These are phyloP conservation scores for Desoria tigrina DNA, from an alignment of 2,888 invertebrate species.

Conservation along the genomic window DNA sequence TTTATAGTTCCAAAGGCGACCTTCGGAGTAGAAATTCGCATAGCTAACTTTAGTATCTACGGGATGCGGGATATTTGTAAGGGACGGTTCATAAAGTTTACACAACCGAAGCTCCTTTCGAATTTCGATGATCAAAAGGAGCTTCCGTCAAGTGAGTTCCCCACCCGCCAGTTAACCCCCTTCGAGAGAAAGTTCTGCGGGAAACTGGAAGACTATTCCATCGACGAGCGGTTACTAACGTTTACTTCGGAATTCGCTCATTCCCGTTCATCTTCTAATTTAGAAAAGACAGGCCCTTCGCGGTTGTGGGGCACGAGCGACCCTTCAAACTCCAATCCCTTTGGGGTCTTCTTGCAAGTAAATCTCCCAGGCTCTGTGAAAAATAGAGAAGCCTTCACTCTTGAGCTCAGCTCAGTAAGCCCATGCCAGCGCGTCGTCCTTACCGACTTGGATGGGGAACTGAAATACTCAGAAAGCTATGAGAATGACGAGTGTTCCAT, in stretches of 20 bases:
- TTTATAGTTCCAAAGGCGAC: constrained; percentile 43
- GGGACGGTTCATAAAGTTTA: constrained; percentile 47
- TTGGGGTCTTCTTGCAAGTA: constrained; percentile 12
- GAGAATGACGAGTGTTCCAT: constrained; percentile 50
- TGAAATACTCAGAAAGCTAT: constrained; percentile 46
- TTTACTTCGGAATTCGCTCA: constrained; percentile 25
- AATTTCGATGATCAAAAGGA: constrained; percentile 1
- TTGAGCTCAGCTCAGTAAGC: constrained; percentile 45
- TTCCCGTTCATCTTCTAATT: neutral
- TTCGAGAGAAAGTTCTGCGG: constrained; percentile 48
- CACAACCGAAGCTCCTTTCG: constrained; percentile 15
- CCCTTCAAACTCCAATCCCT: neutral
- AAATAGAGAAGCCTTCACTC: constrained; percentile 43
- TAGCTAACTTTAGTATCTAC: constrained; percentile 52
- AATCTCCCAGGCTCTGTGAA: constrained; percentile 47
- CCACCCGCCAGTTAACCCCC: constrained; percentile 15
- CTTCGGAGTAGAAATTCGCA: constrained; percentile 47
- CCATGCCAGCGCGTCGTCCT: constrained; percentile 51
- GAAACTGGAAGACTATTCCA: constrained; percentile 51
- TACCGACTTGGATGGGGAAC: constrained; percentile 42
- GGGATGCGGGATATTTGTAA: constrained; percentile 53
- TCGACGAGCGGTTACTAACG: constrained; percentile 46
- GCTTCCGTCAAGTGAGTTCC: constrained; percentile 19
- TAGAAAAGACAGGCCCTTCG: neutral
- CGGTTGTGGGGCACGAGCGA: neutral